A percentile compares a stretch with the other conserved stretches of the same genome.
phyloP scores from a whole-genome alignment of 2,797 vertebrate genomes.

The Sparidentex hasta region DNA sequence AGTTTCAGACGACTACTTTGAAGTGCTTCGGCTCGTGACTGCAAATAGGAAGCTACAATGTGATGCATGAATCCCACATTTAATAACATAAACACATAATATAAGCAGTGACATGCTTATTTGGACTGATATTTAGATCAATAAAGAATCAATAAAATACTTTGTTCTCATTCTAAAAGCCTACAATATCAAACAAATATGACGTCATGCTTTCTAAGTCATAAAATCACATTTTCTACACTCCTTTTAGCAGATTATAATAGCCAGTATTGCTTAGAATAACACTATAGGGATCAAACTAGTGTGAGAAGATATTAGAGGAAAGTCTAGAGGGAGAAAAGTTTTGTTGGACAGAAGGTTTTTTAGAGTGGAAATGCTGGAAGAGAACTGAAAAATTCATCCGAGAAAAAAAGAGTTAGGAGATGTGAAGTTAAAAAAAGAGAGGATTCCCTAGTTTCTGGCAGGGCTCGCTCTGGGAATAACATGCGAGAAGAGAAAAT shows the following conservation, averaged over 20 bases:
- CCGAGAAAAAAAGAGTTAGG: conserved; percentile 73
- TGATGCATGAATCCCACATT: conserved; percentile 61
- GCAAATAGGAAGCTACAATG: conserved; percentile 56
- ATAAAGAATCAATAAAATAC: not conserved
- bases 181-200: conserved; percentile 14
- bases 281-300: conserved; percentile 82
- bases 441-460: conserved; percentile 70
- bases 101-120: conserved; percentile 69
- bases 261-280: conserved; percentile 90
- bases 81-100: conserved; percentile 52
- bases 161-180: conserved; percentile 12
- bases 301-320: conserved; percentile 76
- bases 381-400: conserved; percentile 79
- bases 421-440: conserved; percentile 64
- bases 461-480: conserved; percentile 63
- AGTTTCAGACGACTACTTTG: conserved; percentile 54
- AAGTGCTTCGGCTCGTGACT: conserved; percentile 38
- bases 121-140: conserved; percentile 65
- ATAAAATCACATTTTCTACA: conserved; percentile 26
- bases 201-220: conserved; percentile 36
- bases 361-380: conserved; percentile 30
- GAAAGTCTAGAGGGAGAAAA: conserved; percentile 52
- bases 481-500: conserved; percentile 81
- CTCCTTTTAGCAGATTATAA: conserved; percentile 49
- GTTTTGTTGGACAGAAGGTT: conserved; percentile 42